These are phyloP conservation scores for Strigops habroptila DNA, from an alignment of 2,113 vertebrate genomes.

Conservation along the genomic window DNA sequence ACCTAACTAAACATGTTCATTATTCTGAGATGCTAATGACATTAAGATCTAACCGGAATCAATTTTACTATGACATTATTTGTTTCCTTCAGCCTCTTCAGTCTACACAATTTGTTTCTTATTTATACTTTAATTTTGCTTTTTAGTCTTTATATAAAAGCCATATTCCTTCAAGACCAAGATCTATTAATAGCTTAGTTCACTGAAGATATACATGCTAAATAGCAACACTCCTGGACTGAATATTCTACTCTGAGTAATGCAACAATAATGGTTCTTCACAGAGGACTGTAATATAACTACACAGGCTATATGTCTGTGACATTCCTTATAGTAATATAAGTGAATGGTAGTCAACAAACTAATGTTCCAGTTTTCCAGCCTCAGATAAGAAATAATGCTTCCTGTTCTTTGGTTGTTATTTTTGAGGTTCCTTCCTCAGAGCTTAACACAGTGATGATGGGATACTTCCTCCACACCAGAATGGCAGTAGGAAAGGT, in stretches of 20 bases:
- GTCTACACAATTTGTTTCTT: not conserved
- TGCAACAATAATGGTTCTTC: not conserved
- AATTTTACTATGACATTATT: not conserved
- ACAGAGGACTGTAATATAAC: not conserved
- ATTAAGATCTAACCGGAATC: not conserved
- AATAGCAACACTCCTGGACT: not conserved
- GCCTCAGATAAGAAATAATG: not conserved
- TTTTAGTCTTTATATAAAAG: not conserved
- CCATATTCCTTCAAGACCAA: not conserved
- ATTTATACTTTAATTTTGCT: not conserved
- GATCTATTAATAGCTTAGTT: not conserved
- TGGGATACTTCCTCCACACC: not conserved
- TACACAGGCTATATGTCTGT: not conserved
- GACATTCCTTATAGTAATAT: not conserved
- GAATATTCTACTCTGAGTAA: not conserved
- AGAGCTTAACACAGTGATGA: not conserved
- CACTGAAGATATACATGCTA: not conserved
- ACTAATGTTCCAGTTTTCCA: not conserved
- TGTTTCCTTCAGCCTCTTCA: not conserved
- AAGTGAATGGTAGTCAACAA: not conserved
- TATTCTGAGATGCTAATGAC: not conserved
- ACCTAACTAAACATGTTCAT: not conserved
- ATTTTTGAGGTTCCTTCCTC: slow-evolving; percentile 11
- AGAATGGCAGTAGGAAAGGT: not conserved
- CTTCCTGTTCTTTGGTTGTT: not conserved